phyloP scores from a whole-genome alignment of 2,113 vertebrate genomes.

The Pelodiscus sinensis region DNA sequence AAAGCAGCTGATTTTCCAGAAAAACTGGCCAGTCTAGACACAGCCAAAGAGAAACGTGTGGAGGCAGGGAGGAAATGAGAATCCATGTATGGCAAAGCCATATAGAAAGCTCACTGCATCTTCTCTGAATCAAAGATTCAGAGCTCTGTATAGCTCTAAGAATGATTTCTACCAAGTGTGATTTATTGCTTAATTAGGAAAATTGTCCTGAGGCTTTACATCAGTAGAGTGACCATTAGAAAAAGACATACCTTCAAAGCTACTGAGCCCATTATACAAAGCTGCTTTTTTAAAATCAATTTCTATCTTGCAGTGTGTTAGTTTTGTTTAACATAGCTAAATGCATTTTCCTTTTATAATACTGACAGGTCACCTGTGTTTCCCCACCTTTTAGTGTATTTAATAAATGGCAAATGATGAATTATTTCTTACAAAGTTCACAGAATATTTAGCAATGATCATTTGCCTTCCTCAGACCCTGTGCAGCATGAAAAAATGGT shows the following conservation, averaged over 20 bases:
- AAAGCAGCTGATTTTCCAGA: too few relatives aligned
- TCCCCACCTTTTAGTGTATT: background rate
- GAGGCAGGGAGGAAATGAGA: background rate
- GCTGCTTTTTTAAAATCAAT: conserved; percentile 43
- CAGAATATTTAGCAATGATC: background rate
- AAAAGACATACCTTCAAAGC: conserved; percentile 60
- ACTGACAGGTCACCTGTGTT: conserved; percentile 21
- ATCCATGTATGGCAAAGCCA: conserved; percentile 13
- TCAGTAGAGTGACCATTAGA: conserved; percentile 59
- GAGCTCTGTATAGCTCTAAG: conserved; percentile 11
- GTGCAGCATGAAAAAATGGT: background rate
- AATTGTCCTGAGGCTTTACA: conserved; percentile 40
- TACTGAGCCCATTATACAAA: conserved; percentile 34
- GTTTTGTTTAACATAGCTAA: conserved; percentile 40
- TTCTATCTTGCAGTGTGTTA: conserved; percentile 25
- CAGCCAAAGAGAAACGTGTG: background rate
- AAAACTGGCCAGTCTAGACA: too few relatives aligned
- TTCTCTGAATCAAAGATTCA: conserved; percentile 24
- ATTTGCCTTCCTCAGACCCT: background rate
- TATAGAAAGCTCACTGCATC: background rate
- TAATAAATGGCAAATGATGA: conserved; percentile 30
- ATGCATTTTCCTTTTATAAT: conserved; percentile 41
- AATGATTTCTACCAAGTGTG: conserved; percentile 49
- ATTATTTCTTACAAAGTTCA: conserved; percentile 1
- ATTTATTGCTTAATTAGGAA: conserved; percentile 72